A percentile compares a stretch with the other conserved stretches of the same genome.
Conservation (phyloP, 2,888 invertebrate species). For the Spodoptera picta region DNA sequence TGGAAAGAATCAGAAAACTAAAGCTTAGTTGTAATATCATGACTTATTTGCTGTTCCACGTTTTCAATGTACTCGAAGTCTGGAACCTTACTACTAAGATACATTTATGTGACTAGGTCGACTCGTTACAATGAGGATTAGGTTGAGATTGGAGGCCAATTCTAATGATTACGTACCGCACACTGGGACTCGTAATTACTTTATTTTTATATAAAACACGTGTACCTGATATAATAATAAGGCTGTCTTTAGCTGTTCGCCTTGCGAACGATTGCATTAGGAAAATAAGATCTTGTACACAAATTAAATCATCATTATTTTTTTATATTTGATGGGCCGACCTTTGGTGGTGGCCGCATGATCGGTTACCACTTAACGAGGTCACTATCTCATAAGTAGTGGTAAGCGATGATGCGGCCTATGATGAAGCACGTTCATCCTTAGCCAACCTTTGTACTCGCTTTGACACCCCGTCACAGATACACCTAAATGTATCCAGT, state of each 20-base stretch:
- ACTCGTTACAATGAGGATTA: slow-evolving; percentile 40
- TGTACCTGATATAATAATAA: slow-evolving; percentile 15
- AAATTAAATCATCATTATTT: neutral
- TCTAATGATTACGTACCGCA: slow-evolving; percentile 45
- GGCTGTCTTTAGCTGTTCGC: slow-evolving; percentile 1
- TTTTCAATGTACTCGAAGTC: slow-evolving; percentile 4
- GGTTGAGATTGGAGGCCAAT: slow-evolving; percentile 38
- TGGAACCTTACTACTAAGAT: slow-evolving; percentile 7
- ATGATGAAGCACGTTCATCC: too few relatives aligned
- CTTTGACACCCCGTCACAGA: too few relatives aligned
- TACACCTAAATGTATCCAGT: too few relatives aligned
- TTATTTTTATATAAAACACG: slow-evolving; percentile 13
- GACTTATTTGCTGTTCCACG: slow-evolving; percentile 1
- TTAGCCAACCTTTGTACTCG: too few relatives aligned
- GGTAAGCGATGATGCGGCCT: too few relatives aligned
- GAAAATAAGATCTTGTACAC: neutral
- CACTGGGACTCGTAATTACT: slow-evolving; percentile 30
- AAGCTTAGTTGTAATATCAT: slow-evolving; percentile 32
- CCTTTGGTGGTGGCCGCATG: too few relatives aligned
- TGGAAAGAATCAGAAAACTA: slow-evolving; percentile 35
- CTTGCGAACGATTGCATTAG: slow-evolving; percentile 1
- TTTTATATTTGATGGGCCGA: too few relatives aligned
- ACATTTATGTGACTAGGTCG: slow-evolving; percentile 34
- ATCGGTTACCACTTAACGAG: too few relatives aligned
- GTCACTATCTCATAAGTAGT: too few relatives aligned